Evolutionary conservation across 2,888 invertebrate genomes (phyloP).

Genomic region (Oeneis ivallda): DNA sequence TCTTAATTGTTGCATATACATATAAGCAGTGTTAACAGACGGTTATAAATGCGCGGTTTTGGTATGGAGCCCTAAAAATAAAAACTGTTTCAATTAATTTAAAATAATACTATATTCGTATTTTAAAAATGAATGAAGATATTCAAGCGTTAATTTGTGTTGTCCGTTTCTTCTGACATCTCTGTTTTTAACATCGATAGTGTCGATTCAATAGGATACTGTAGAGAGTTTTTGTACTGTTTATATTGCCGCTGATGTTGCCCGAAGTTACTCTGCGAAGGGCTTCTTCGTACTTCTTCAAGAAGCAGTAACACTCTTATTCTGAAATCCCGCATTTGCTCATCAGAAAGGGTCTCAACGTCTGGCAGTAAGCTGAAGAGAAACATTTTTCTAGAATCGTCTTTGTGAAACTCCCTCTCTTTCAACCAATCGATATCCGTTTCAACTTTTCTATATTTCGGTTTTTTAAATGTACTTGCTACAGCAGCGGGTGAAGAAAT

Average conservation of each 20-base stretch:
- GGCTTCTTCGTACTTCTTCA: constrained; percentile 8
- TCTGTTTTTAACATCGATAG: neutral
- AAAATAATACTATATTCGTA: neutral
- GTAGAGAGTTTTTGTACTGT: neutral
- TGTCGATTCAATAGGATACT: neutral
- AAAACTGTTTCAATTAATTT: no score
- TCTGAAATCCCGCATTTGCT: constrained; percentile 15
- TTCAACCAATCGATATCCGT: constrained; percentile 6
- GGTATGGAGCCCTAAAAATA: no score
- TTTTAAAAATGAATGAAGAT: neutral
- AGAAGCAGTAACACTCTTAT: constrained; percentile 10
- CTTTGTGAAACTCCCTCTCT: neutral
- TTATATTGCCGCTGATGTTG: neutral
- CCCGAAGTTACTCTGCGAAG: neutral
- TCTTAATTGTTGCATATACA: no score
- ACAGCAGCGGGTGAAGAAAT: neutral
- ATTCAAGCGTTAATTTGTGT: neutral
- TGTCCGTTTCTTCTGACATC: neutral
- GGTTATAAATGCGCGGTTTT: no score
- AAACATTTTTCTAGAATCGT: constrained; percentile 14
- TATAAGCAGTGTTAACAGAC: no score
- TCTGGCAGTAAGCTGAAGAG: constrained; percentile 10
- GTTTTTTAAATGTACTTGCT: neutral
- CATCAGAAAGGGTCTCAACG: constrained; percentile 8
- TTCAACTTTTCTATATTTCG: constrained; percentile 5